Conservation (phyloP, 2,888 invertebrate genomes). For the Parnassius apollo region DNA sequence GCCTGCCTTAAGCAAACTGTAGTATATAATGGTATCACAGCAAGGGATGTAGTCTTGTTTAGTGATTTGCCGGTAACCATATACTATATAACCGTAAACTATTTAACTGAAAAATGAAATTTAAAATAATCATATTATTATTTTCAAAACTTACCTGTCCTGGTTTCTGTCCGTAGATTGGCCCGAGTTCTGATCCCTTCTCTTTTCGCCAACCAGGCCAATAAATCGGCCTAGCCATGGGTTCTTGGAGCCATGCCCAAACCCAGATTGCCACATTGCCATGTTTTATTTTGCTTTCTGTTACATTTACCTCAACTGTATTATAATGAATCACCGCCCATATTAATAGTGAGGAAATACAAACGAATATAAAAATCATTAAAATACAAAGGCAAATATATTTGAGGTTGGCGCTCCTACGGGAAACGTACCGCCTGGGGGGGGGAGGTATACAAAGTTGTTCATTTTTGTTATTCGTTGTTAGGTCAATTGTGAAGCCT, state of each 20-base stretch:
- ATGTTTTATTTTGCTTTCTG: conserved; percentile 10
- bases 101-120: background rate
- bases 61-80: too few species aligned
- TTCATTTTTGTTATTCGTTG: too few species aligned
- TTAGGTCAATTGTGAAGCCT: too few species aligned
- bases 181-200: conserved; percentile 34
- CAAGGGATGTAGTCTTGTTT: too few species aligned
- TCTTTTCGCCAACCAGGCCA: conserved; percentile 34
- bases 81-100: too few species aligned
- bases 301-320: too few species aligned
- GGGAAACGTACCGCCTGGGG: background rate
- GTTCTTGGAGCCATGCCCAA: conserved; percentile 37
- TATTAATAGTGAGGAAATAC: background rate
- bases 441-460: background rate
- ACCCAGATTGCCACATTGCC: conserved; percentile 40
- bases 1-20: too few species aligned
- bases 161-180: conserved; percentile 35
- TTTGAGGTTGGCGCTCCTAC: background rate
- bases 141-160: background rate
- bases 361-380: background rate
- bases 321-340: background rate
- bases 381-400: background rate
- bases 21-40: too few species aligned
- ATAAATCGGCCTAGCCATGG: conserved; percentile 40
- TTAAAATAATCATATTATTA: background rate